These are phyloP conservation scores for Pomatostomus ruficeps DNA, from an alignment of 2,113 vertebrate genomes.

Conservation along the genomic window DNA sequence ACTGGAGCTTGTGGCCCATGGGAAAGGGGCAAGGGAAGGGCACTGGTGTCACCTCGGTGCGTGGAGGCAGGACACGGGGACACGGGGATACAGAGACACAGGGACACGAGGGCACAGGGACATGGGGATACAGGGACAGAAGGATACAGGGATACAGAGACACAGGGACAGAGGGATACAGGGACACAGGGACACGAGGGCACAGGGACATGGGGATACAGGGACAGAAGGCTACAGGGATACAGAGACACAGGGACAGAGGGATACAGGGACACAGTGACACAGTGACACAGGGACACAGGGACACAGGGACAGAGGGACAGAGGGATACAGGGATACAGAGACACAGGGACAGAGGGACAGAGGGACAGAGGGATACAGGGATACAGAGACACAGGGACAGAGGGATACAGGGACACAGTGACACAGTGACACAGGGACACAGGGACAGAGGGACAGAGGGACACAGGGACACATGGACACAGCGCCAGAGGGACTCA, in stretches of 20 bases:
- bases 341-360: fast-evolving
- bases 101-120: no score
- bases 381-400: no score
- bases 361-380: background rate
- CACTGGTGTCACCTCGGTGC: background rate
- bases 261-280: fast-evolving
- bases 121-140: fast-evolving
- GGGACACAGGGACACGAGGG: fast-evolving
- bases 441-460: no score
- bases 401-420: background rate
- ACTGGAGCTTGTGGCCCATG: fast-evolving
- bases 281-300: fast-evolving
- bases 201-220: fast-evolving
- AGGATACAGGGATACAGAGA: fast-evolving
- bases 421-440: no score
- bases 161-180: fast-evolving
- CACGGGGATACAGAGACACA: no score
- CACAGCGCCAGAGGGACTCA: fast-evolving
- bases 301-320: fast-evolving
- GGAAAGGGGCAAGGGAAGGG: background rate
- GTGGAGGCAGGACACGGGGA: background rate
- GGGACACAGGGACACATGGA: fast-evolving
- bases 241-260: fast-evolving
- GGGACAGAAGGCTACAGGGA: fast-evolving
- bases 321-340: background rate